These are phyloP conservation scores for Choristoneura fumiferana DNA, from an alignment of 1,140 invertebrate species.

Conservation along the genomic window DNA sequence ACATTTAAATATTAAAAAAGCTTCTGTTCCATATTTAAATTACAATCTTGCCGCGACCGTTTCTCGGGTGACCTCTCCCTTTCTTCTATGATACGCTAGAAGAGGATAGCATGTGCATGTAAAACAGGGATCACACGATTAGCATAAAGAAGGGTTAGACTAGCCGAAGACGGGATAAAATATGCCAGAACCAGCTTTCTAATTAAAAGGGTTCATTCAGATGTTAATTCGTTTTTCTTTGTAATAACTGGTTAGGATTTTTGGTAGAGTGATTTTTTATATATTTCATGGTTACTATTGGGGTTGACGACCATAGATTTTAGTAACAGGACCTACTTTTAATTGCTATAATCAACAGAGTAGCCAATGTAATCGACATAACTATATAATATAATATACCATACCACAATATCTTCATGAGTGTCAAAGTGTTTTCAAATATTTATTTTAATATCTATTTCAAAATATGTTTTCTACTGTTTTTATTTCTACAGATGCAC, in stretches of 20 bases:
- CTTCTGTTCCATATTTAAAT: slow-evolving; percentile 1
- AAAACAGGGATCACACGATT: slow-evolving; percentile 6
- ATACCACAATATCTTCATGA: too few species aligned
- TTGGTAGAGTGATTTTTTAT: too few species aligned
- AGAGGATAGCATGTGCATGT: background rate
- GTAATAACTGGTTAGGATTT: slow-evolving; percentile 8
- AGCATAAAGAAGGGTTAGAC: slow-evolving; percentile 13
- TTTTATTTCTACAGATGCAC: too few species aligned
- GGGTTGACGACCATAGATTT: too few species aligned
- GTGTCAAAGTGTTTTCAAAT: too few species aligned
- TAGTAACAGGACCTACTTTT: too few species aligned
- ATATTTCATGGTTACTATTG: too few species aligned
- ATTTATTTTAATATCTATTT: too few species aligned
- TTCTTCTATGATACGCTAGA: slow-evolving; percentile 6
- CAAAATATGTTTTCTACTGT: too few species aligned
- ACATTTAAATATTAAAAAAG: slow-evolving; percentile 11
- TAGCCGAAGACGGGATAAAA: background rate
- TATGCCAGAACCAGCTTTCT: slow-evolving; percentile 3
- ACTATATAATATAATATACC: too few species aligned
- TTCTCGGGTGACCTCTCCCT: background rate
- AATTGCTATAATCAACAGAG: too few species aligned
- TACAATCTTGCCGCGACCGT: slow-evolving; percentile 4
- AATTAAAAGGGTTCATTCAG: slow-evolving; percentile 41
- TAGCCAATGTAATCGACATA: too few species aligned
- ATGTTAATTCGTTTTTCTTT: slow-evolving; percentile 49